Percentiles rank a stretch among this genome's conserved stretches.
Evolutionary conservation across 2,113 vertebrate genomes (phyloP).

Genomic region (Indicator indicator): DNA sequence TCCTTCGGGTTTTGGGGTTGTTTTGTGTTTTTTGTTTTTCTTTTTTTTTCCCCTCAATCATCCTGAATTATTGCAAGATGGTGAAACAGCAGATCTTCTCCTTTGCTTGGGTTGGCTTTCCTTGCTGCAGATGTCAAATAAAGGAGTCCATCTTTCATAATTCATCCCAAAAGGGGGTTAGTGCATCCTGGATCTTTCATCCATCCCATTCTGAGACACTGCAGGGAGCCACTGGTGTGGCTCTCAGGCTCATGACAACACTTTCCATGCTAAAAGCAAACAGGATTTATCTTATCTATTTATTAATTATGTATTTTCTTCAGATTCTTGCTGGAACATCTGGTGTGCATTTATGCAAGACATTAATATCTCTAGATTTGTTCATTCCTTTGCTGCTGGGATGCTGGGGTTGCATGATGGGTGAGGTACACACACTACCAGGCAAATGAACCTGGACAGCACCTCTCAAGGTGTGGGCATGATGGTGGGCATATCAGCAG

Average conservation of each 20-base stretch:
- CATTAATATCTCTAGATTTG: not conserved
- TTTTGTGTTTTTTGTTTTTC: not conserved
- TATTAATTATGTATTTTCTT: not conserved
- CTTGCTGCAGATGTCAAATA: slow-evolving; percentile 65
- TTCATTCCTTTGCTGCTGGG: not conserved
- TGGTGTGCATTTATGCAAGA: slow-evolving; percentile 47
- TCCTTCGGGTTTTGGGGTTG: slow-evolving; percentile 52
- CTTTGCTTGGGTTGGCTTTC: slow-evolving; percentile 30
- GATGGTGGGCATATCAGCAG: not conserved
- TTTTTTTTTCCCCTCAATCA: not conserved
- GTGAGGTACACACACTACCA: not conserved
- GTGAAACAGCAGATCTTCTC: slow-evolving; percentile 48
- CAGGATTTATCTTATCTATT: not conserved
- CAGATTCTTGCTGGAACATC: not conserved
- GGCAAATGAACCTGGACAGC: fast-evolving
- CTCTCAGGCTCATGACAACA: not conserved
- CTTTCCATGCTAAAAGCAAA: slow-evolving; percentile 22
- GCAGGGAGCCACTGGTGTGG: not conserved
- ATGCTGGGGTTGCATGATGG: fast-evolving
- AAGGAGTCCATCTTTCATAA: slow-evolving; percentile 25
- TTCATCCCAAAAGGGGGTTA: slow-evolving; percentile 1
- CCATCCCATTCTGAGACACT: not conserved
- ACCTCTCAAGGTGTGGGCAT: fast-evolving
- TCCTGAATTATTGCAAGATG: slow-evolving; percentile 73
- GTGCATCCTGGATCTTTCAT: slow-evolving; percentile 9